Conservation (phyloP, 2,888 invertebrate species). For the Fragum whitleyi region DNA sequence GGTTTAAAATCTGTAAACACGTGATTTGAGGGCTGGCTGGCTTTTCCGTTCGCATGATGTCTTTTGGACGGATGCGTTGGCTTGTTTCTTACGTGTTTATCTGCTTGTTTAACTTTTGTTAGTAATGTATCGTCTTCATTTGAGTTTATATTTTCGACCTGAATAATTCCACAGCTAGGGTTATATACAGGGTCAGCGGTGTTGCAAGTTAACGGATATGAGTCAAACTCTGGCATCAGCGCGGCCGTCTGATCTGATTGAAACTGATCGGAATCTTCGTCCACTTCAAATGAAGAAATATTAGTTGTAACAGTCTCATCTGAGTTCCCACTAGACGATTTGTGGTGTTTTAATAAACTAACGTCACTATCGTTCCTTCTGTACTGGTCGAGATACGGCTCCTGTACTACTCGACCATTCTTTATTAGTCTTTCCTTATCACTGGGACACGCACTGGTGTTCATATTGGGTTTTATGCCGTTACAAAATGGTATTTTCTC, state of each 20-base stretch:
- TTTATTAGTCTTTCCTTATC: slow-evolving; percentile 21
- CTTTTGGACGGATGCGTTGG: not conserved
- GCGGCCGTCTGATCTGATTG: not conserved
- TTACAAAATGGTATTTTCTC: slow-evolving; percentile 10
- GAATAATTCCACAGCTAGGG: not conserved
- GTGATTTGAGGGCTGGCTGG: slow-evolving; percentile 8
- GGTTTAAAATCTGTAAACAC: slow-evolving; percentile 45
- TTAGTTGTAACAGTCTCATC: slow-evolving; percentile 31
- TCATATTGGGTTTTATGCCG: not conserved
- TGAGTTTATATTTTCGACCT: not conserved
- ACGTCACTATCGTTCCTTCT: slow-evolving; percentile 11
- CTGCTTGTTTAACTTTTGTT: not conserved
- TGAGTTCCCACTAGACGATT: slow-evolving; percentile 14
- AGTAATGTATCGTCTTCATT: not conserved
- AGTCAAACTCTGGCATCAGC: slow-evolving; percentile 1
- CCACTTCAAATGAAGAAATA: slow-evolving; percentile 19
- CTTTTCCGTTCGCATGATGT: slow-evolving; percentile 10
- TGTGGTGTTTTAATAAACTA: not conserved
- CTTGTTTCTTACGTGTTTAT: not conserved
- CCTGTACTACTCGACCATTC: not conserved
- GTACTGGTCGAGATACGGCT: not conserved
- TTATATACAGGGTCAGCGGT: not conserved
- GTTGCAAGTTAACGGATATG: slow-evolving; percentile 5
- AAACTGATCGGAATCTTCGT: not conserved
- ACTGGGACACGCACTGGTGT: not conserved